Base-by-base conservation (phyloP, 2,113 vertebrate genomes). In the Actenoides hombroni region DNA sequence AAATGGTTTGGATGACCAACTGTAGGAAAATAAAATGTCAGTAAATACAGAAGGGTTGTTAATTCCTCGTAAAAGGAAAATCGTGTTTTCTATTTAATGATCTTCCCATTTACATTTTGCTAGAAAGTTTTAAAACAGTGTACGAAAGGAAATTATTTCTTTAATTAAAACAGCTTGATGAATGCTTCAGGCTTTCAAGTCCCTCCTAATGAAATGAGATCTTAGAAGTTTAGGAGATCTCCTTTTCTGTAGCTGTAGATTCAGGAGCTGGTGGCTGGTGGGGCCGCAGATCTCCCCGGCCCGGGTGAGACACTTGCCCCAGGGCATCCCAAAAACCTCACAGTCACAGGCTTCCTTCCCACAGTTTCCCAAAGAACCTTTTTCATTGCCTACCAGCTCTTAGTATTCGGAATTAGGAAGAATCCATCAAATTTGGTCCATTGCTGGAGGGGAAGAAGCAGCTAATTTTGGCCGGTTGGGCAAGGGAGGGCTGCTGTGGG, bases 91-190 rank as follows among this genome's bases (percentile, higher is more conserved):
- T 65, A 6, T 60, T 91, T 54, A 53, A 4, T 60, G 79, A 71
- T 94, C 87, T 86, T 95, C 29, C 39, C 33, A 67, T 83, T 94
- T 95, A 42, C 65, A 26, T 88, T 92, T 83, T 71, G 54, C 83
- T 86, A 71, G 80, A 60, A 88, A 86, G 85, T 60, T 42, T 71
- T 92, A 92, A 93, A 91, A 80, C 70, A 53, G 57, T 54, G 35
- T 73, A 77, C 1, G 0, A 78, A 93, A 95, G 78, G 81, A 95
- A 95, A 90, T 90, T 42, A 86, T 78, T 87, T 94, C n/a, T 76
- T 94, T 90, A 86, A 86, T 95, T 93, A 92, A 86, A 94, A 46
- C 10, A 82, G 68, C 35, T 82, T 94, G 86, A 73, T 91, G 84
- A 92, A 65, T 89, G 57, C 86, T 84, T 86, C 69, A 80, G 77